A percentile compares a stretch with the other conserved stretches of the same genome.
Evolutionary conservation across 2,797 vertebrate genomes (phyloP).

Genomic region (Rhynchotus rufescens): DNA sequence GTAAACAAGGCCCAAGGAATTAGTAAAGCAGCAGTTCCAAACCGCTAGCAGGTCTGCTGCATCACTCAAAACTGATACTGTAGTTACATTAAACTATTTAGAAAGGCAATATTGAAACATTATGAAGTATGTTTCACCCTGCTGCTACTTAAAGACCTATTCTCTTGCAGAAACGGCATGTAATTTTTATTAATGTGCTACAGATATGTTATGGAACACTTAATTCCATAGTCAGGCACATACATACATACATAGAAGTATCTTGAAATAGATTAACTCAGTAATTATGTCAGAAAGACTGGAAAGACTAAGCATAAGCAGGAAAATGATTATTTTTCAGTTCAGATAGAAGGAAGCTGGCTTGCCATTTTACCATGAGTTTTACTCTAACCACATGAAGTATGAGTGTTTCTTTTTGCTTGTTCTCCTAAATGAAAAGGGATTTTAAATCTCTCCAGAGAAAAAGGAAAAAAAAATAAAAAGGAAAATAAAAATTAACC

Average conservation of each 20-base stretch:
- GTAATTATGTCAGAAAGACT: not conserved
- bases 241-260: not conserved
- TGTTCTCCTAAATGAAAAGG: not conserved
- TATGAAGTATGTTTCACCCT: not conserved
- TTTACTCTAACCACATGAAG: not conserved
- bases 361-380: not conserved
- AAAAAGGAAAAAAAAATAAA: not conserved
- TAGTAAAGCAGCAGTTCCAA: not conserved
- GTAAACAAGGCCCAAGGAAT: not conserved
- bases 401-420: not conserved
- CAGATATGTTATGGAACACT: not conserved
- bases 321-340: not conserved
- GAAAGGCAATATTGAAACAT: not conserved
- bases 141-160: not conserved
- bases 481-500: not conserved
- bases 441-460: not conserved
- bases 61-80: not conserved
- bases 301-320: not conserved
- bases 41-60: not conserved
- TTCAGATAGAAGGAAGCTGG: not conserved
- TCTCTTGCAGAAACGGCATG: not conserved
- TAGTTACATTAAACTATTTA: not conserved
- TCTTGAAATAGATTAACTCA: not conserved
- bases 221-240: not conserved
- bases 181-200: not conserved